These are phyloP conservation scores for Pomatostomus ruficeps DNA, from an alignment of 2,113 vertebrate genomes.

Conservation along the genomic window DNA sequence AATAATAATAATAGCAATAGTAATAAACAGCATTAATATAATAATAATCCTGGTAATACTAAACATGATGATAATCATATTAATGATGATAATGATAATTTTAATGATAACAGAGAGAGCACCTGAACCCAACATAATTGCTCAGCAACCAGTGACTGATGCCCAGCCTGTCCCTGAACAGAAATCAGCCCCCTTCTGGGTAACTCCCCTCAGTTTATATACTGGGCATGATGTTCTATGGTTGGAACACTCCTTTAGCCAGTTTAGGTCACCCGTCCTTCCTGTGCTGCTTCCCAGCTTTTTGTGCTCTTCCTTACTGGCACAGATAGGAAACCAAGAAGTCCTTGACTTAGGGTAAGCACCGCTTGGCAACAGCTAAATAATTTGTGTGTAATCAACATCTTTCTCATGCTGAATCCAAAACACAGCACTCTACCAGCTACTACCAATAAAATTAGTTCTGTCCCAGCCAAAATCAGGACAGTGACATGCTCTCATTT, in stretches of 20 bases:
- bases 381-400: too few relatives aligned
- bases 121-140: not conserved
- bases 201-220: not conserved
- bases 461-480: not conserved
- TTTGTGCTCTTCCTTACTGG: not conserved
- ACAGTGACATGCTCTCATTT: not conserved
- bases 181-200: too few relatives aligned
- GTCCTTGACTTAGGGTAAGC: not conserved
- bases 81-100: not conserved
- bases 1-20: not conserved
- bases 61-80: not conserved
- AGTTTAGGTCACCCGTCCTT: not conserved
- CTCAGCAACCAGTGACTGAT: not conserved
- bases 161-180: too few relatives aligned
- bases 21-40: fast-evolving
- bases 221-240: fast-evolving
- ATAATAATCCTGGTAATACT: too few relatives aligned
- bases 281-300: not conserved
- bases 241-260: too few relatives aligned
- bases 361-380: not conserved
- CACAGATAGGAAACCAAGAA: not conserved
- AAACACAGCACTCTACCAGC: not conserved
- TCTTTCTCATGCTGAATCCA: not conserved
- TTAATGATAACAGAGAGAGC: too few relatives aligned
- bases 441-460: not conserved